Evolutionary conservation across 64 coral and sea anemone species (phyloP).

Genomic region (Cladopsammia gracilis): DNA sequence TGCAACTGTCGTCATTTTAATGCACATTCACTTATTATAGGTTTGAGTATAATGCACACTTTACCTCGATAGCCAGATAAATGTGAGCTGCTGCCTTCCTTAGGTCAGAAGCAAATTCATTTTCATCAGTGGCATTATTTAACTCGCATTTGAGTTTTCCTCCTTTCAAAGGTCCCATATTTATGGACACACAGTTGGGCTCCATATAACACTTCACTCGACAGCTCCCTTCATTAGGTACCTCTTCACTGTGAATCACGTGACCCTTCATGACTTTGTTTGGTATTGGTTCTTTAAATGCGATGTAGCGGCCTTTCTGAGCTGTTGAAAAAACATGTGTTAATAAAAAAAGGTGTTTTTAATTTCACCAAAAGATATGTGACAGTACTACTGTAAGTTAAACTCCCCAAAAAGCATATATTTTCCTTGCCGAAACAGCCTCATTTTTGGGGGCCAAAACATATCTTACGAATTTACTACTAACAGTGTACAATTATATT

Average conservation of each 20-base stretch:
- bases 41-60: no score
- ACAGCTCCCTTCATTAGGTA: neutral
- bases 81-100: neutral
- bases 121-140: neutral
- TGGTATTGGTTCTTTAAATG: neutral
- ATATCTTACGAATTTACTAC: no score
- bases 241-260: neutral
- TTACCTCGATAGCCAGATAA: conserved; percentile 15
- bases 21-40: no score
- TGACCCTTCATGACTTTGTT: neutral
- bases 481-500: no score
- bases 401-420: no score
- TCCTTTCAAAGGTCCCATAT: neutral
- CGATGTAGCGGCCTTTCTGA: neutral
- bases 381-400: no score
- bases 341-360: no score
- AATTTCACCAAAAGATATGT: no score
- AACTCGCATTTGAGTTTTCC: neutral
- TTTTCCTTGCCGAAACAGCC: no score
- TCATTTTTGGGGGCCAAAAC: no score
- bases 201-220: conserved; percentile 7
- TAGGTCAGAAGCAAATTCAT: neutral
- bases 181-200: conserved; percentile 44
- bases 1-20: no score
- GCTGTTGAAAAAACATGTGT: neutral